phyloP scores from a whole-genome alignment of 2,113 vertebrate species.

The Forbesichthys agassizii region DNA sequence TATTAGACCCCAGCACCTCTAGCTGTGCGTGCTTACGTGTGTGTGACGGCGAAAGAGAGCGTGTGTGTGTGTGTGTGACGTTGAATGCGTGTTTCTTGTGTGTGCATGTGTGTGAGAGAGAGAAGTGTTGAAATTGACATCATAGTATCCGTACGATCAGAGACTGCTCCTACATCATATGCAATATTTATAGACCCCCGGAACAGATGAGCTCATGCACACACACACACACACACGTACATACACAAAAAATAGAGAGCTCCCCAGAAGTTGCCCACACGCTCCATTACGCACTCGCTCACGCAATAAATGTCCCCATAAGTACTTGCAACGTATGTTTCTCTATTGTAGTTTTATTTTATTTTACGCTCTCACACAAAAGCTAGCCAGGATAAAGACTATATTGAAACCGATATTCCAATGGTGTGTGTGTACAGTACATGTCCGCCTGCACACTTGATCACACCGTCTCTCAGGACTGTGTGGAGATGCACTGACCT shows the following conservation, averaged over 20 bases:
- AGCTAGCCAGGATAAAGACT: neutral
- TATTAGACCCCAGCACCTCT: conserved; percentile 50
- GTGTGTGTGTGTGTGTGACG: neutral
- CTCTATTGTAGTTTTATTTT: too few relatives aligned
- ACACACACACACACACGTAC: conserved; percentile 4
- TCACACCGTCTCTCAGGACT: too few relatives aligned
- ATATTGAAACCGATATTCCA: too few relatives aligned
- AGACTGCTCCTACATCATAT: conserved; percentile 68
- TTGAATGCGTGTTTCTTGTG: neutral
- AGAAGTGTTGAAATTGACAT: conserved; percentile 70
- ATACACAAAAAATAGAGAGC: neutral
- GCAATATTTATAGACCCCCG: conserved; percentile 74
- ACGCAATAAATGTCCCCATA: neutral
- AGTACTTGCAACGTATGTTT: neutral
- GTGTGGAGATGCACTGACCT: too few relatives aligned
- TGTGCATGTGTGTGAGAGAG: neutral
- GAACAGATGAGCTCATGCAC: conserved; percentile 72
- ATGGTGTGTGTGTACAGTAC: neutral
- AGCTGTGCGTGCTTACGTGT: conserved; percentile 47
- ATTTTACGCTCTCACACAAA: neutral
- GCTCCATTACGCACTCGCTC: neutral
- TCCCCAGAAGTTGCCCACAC: neutral
- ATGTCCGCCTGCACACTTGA: neutral
- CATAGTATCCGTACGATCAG: conserved; percentile 64
- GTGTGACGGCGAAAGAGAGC: conserved; percentile 3